Conservation (phyloP, 2,888 invertebrate species). For the Caenorhabditis sp. region DNA sequence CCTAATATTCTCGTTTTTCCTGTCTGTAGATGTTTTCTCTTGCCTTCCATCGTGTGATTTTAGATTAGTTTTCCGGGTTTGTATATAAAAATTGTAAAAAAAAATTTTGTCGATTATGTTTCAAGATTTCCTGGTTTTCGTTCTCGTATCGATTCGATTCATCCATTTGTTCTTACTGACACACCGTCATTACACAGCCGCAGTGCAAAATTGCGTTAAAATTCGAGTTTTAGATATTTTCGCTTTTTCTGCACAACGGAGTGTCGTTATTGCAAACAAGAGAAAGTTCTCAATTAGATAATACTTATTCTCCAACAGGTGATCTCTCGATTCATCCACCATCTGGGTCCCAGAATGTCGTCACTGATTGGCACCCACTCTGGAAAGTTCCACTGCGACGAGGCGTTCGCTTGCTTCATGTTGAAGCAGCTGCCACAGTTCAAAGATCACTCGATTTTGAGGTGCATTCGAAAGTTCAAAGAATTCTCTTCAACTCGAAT, state of each 20-base stretch:
- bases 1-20: background rate
- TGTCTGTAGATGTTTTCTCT: background rate
- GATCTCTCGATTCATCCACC: conserved; percentile 29
- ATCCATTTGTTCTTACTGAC: background rate
- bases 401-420: conserved; percentile 95
- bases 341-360: conserved; percentile 32
- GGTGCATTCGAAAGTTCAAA: background rate
- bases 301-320: conserved; percentile 8
- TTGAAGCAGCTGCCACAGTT: conserved; percentile 90
- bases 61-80: background rate
- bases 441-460: conserved; percentile 86
- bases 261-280: too few relatives aligned
- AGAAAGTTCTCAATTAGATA: too few relatives aligned
- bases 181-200: too few relatives aligned
- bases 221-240: too few relatives aligned
- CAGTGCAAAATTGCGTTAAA: too few relatives aligned
- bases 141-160: background rate
- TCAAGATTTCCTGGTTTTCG: too few relatives aligned
- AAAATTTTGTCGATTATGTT: background rate
- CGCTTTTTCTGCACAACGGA: too few relatives aligned
- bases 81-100: background rate
- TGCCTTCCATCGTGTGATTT: background rate
- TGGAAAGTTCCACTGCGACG: conserved; percentile 94
- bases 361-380: conserved; percentile 86
- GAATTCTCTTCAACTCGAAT: too few relatives aligned